phyloP scores from a whole-genome alignment of 2,888 invertebrate species.

The Oegoconia quadripuncta region DNA sequence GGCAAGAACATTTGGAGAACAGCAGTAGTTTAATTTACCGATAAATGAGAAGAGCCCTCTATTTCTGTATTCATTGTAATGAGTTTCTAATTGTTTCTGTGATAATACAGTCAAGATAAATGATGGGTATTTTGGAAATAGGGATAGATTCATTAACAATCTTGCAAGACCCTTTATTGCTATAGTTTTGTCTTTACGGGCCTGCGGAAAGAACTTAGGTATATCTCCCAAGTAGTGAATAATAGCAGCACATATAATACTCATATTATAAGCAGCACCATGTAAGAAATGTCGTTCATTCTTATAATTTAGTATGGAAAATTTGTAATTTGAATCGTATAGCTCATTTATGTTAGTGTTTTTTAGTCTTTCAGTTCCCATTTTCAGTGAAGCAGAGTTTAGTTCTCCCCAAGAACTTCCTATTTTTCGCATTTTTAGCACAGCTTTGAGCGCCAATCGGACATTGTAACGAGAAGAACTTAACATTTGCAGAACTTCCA shows the following conservation, averaged over 20 bases:
- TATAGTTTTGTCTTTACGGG: constrained; percentile 11
- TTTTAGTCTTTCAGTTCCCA: constrained; percentile 20
- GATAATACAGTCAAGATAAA: constrained; percentile 7
- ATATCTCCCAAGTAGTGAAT: constrained; percentile 20
- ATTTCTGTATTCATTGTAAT: constrained; percentile 4
- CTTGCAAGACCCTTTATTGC: constrained; percentile 24
- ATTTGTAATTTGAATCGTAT: constrained; percentile 18
- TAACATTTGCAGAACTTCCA: constrained; percentile 10
- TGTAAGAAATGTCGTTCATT: constrained; percentile 22
- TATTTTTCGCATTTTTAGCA: constrained; percentile 22
- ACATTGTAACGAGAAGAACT: constrained; percentile 3
- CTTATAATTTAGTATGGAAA: constrained; percentile 22
- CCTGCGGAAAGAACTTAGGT: constrained; percentile 21
- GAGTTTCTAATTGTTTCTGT: not conserved
- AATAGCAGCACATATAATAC: constrained; percentile 22
- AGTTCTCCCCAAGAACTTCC: constrained; percentile 25
- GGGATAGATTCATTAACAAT: constrained; percentile 23
- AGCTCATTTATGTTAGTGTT: constrained; percentile 19
- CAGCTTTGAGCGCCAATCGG: constrained; percentile 21
- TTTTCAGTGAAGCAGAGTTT: constrained; percentile 17
- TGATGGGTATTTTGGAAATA: constrained; percentile 11
- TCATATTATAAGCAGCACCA: constrained; percentile 24
- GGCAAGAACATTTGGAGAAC: constrained; percentile 25
- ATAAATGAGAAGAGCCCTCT: constrained; percentile 28
- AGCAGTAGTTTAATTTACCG: constrained; percentile 30